Evolutionary conservation across 2,797 vertebrate species (phyloP).

Genomic region (Lerista edwardsae): DNA sequence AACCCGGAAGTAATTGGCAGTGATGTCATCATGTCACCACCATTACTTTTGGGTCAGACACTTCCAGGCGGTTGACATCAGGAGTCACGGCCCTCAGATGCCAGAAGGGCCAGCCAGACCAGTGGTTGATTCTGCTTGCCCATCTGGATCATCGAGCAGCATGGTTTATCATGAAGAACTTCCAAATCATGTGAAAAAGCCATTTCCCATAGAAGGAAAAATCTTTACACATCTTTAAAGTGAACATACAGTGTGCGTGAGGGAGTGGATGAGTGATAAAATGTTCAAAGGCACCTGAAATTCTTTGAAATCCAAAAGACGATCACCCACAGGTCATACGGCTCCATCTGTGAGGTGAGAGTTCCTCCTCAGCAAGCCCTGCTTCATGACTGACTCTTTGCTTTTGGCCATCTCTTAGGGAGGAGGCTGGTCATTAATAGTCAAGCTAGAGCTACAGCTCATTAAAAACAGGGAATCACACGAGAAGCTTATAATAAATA

Average conservation of each 20-base stretch:
- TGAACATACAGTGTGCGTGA: background rate
- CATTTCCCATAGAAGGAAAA: background rate
- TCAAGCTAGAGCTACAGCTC: slow-evolving; percentile 8
- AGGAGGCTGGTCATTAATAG: background rate
- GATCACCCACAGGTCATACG: background rate
- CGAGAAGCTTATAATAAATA: slow-evolving; percentile 33
- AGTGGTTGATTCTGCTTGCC: background rate
- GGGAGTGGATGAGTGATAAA: background rate
- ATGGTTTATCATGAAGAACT: background rate
- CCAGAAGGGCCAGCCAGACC: too few relatives aligned
- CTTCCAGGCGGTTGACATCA: too few relatives aligned
- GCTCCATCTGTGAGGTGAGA: background rate
- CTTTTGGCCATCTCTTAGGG: slow-evolving; percentile 1
- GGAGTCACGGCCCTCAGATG: too few relatives aligned
- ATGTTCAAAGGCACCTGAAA: background rate
- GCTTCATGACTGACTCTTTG: background rate
- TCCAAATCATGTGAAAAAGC: background rate
- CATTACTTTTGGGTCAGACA: too few relatives aligned
- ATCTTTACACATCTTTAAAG: background rate
- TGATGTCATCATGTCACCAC: too few relatives aligned
- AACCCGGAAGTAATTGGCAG: too few relatives aligned
- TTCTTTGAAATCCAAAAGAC: background rate
- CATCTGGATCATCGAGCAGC: background rate
- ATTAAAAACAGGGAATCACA: slow-evolving; percentile 24
- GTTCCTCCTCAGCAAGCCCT: background rate